Evolutionary conservation across 2,113 vertebrate genomes (phyloP), one percentile per base, ranked within the genome.

Genomic region (Muntiacus reevesi): DNA sequence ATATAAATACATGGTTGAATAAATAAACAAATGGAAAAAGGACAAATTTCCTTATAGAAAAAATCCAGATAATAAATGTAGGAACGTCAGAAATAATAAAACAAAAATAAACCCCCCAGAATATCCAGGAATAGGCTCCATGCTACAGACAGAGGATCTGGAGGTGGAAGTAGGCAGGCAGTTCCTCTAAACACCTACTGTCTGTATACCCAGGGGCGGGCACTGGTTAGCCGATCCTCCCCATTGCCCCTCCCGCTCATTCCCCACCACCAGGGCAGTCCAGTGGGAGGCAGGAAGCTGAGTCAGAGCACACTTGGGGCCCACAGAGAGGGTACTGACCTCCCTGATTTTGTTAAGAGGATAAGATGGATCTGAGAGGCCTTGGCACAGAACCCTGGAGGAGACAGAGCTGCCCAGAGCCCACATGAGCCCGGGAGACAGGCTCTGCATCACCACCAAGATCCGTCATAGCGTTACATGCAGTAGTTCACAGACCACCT

Each of bases 21-120:
- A 91, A 97, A 97, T 62, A 89, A 82, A 55, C 74, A 81, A 87
- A 94, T 25, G 52, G 28, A 12, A 50, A 71, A 78, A 94, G n/a
- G 36, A 89, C 36, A 95, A 30, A 76, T 43, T 89, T 87, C 55
- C 40, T 93, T 96, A 84, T 12, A 89, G 79, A 95, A 92, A 30
- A 95, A 94, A 84, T 71, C 21, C 47, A 97, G 92, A 92, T 93
- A 79, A 91, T 59, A 94, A 97, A 85, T 79, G 64, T 40, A 90
- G 94, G 43, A 94, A 95, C 50, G 50, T 57, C 45, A 71, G 64
- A 94, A 95, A 89, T 5, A 85, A 86, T 79, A 97, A 89, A 96
- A 55, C 14, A 89, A 82, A 57, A 36, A 86, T 15, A 71, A 52
- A 84, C 81, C 8, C 82, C 45, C 86, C 19, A 83, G 57, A 87